Evolutionary conservation across 2,113 vertebrate species (phyloP), one percentile per base, ranked within the genome.

Genomic region (Odontesthes bonariensis): DNA sequence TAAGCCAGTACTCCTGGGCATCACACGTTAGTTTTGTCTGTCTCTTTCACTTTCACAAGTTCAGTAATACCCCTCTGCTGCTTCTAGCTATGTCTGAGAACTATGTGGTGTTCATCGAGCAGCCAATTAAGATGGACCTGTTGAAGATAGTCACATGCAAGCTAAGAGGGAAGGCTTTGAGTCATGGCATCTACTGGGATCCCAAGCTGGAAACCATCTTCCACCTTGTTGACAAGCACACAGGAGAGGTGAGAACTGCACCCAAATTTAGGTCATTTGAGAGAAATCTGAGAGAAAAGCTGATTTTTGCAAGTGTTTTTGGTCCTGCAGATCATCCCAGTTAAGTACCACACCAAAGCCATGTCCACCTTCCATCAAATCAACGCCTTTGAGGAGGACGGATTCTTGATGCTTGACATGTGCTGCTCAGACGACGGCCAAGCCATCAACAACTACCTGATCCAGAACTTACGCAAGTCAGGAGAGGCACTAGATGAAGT

Each of bases 31-130:
- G 16, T 38, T 35, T 10, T 6, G 32, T 57, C 7, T 32, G 0
- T 4, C 6, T 23, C 3, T 20, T 55, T 51, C 1, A 42, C 9
- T 17, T 23, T 23, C 2, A n/a, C 33, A 63, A 53, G 4, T 42
- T 58, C 47, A 56, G 0, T 44, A 38, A 65, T 16, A 13, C 19
- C 10, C 3, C 57, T 9, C 6, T 85, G 52, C 61, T 53, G 38
- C 59, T 55, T 85, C 55, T 75, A 99, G 97, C 95, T 44, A 99
- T 99, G 97, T 96, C 96, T 33, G 89, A 94, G 79, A 99, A 99
- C 90, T 98, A 96, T 6, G 92, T 99, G 61, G 88, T 98, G 86
- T 98, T 99, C 90, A 92, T 98, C 12, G 97, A 99, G 88, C 96
- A 98, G 35, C 96, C 97, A 51, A 77, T 98, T 65, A 98, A 88